Conservation (phyloP, 2,888 invertebrate species). For the Atherix ibis region DNA sequence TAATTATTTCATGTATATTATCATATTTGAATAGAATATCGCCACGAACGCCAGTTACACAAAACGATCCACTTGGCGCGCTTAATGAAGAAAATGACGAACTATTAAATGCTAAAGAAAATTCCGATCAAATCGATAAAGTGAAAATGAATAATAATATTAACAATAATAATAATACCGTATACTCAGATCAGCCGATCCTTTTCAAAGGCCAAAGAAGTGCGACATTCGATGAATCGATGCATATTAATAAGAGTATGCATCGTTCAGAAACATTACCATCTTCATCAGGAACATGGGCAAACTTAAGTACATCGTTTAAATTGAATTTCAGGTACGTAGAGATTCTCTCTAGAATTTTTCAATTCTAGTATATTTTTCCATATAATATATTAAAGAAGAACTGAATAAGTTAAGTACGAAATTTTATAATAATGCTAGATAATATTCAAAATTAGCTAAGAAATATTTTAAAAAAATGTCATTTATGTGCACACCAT, state of each 20-base stretch:
- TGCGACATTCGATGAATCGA: constrained; percentile 42
- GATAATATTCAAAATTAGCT: too few species aligned
- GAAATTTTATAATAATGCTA: too few species aligned
- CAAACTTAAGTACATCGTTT: constrained; percentile 64
- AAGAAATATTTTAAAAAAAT: too few species aligned
- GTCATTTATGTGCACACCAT: too few species aligned
- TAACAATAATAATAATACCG: constrained; percentile 20
- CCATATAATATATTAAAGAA: too few species aligned
- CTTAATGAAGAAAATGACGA: constrained; percentile 35
- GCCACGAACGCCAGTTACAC: constrained; percentile 70
- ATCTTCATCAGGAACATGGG: constrained; percentile 54
- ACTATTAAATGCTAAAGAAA: constrained; percentile 2
- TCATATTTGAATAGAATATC: too few species aligned
- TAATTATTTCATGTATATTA: too few species aligned
- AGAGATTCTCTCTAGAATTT: constrained; percentile 5
- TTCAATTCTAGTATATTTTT: constrained; percentile 3
- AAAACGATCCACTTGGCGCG: constrained; percentile 85
- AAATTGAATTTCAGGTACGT: constrained; percentile 73
- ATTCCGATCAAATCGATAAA: constrained; percentile 15
- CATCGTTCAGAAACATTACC: constrained; percentile 63
- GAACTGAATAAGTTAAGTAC: too few species aligned
- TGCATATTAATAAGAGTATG: constrained; percentile 34
- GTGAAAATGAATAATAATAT: constrained; percentile 12
- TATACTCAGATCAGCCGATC: constrained; percentile 50
- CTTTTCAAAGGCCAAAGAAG: constrained; percentile 44